These are phyloP conservation scores for Drosophila subquinaria DNA, from an alignment of 2,888 invertebrate genomes.

Conservation along the genomic window DNA sequence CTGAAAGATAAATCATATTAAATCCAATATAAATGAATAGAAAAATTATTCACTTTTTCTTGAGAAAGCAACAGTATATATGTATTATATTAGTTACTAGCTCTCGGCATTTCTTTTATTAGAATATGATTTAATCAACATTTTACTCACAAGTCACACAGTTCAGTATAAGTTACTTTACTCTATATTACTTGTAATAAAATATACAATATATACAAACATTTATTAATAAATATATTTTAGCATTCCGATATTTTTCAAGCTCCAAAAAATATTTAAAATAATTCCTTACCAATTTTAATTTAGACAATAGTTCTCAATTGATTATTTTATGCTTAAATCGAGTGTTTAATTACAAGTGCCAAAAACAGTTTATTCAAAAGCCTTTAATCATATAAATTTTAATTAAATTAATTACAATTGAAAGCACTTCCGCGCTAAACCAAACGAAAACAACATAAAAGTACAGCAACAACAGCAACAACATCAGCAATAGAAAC, in stretches of 20 bases:
- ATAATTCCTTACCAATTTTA: neutral
- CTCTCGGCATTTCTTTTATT: no score
- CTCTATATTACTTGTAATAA: no score
- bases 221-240: no score
- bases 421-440: constrained; percentile 14
- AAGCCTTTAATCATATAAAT: constrained; percentile 10
- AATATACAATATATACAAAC: no score
- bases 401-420: constrained; percentile 38
- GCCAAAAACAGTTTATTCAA: constrained; percentile 15
- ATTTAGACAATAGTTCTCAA: neutral
- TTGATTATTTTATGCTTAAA: neutral
- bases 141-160: no score
- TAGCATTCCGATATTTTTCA: no score
- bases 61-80: neutral
- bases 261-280: no score
- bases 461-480: constrained; percentile 36
- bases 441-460: constrained; percentile 13
- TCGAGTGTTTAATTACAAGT: neutral
- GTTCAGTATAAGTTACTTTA: no score
- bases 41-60: neutral
- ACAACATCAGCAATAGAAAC: constrained; percentile 48
- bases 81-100: neutral
- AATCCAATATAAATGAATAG: no score
- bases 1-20: neutral
- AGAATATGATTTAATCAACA: no score